A percentile compares a stretch with the other conserved stretches of the same genome.
Evolutionary conservation across 2,113 vertebrate species (phyloP).

Genomic region (Abramis brama): DNA sequence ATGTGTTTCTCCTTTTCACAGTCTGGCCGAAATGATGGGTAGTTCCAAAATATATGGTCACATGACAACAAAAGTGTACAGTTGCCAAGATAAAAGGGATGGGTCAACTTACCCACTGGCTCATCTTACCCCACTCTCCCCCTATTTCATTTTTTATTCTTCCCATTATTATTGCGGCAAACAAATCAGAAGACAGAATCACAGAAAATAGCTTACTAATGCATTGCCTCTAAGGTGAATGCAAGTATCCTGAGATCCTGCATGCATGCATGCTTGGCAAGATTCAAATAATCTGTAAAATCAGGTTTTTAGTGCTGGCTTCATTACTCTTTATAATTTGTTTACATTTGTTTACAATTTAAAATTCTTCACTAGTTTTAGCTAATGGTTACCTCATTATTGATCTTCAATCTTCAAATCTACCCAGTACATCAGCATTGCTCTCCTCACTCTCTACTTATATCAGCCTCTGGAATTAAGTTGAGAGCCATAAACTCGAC

Average conservation of each 20-base stretch:
- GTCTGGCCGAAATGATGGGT: no score
- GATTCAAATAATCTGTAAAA: slow-evolving; percentile 47
- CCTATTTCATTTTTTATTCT: no score
- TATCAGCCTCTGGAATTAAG: slow-evolving; percentile 51
- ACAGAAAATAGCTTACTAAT: no score
- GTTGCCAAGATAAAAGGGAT: no score
- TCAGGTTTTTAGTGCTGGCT: slow-evolving; percentile 51
- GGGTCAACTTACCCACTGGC: no score
- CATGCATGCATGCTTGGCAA: background rate
- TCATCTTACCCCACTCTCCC: no score
- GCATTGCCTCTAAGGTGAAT: no score
- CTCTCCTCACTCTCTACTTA: slow-evolving; percentile 49
- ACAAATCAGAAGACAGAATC: no score
- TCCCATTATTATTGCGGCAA: no score
- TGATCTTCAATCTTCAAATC: slow-evolving; percentile 48
- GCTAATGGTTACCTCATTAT: slow-evolving; percentile 60
- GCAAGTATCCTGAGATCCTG: background rate
- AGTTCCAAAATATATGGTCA: no score
- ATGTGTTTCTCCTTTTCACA: no score
- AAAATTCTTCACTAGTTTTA: slow-evolving; percentile 64
- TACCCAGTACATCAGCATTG: slow-evolving; percentile 34
- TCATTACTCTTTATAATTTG: slow-evolving; percentile 56
- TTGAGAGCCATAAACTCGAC: slow-evolving; percentile 59
- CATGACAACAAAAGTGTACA: no score
- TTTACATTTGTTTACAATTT: slow-evolving; percentile 65